Conservation (phyloP, 2,797 vertebrate species). For the Crax fasciolata region DNA sequence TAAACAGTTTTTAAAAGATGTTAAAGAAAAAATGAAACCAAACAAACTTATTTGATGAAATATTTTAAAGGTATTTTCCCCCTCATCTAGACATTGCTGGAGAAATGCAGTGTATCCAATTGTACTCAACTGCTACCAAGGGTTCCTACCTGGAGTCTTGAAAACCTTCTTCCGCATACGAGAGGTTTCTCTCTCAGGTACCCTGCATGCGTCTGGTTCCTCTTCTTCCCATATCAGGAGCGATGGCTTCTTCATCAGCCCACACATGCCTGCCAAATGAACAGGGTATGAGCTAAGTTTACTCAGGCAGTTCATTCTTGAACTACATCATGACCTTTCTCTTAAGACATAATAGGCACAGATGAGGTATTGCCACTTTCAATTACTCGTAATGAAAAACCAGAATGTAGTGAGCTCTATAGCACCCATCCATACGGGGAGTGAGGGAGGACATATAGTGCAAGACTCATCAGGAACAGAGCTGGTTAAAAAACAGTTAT, state of each 20-base stretch:
- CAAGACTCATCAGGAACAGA: neutral
- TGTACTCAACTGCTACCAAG: neutral
- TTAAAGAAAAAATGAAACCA: neutral
- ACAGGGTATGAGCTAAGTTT: neutral
- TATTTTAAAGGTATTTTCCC: accelerated
- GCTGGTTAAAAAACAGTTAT: neutral
- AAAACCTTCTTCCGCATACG: neutral
- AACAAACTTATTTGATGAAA: neutral
- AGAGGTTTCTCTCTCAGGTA: neutral
- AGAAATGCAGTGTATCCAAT: neutral
- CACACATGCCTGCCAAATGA: slow-evolving; percentile 47
- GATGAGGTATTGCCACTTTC: neutral
- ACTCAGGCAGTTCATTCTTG: neutral
- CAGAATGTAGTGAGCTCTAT: neutral
- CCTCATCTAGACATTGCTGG: neutral
- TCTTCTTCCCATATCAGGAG: slow-evolving; percentile 59
- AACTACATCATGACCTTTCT: neutral
- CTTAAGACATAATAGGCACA: neutral
- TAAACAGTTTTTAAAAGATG: neutral
- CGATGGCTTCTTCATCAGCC: slow-evolving; percentile 55
- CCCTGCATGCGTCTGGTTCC: accelerated
- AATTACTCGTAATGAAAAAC: neutral
- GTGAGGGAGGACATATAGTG: neutral
- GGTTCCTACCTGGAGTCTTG: slow-evolving; percentile 19
- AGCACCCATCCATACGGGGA: neutral